Percentiles rank a stretch among this genome's conserved stretches.
Evolutionary conservation across 2,888 invertebrate species (phyloP).

Genomic region (Pachycephus smyrnensis): DNA sequence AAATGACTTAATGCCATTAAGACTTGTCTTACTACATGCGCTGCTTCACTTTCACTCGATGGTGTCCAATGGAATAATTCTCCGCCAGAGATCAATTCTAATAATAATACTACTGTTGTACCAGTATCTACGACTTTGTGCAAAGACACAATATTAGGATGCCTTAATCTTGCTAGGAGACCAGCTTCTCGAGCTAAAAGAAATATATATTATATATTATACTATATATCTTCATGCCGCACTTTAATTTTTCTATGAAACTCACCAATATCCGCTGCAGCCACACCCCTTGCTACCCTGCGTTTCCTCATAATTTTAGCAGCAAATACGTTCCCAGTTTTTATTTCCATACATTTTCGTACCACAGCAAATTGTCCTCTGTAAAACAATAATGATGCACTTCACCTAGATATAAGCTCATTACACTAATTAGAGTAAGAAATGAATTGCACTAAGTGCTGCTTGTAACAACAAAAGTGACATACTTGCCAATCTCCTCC

Average conservation of each 20-base stretch:
- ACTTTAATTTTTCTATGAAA: slow-evolving; percentile 2
- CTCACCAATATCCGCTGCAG: slow-evolving; percentile 71
- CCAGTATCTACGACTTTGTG: slow-evolving; percentile 74
- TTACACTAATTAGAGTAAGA: background rate
- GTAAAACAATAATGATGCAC: slow-evolving; percentile 37
- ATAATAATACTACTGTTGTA: slow-evolving; percentile 71
- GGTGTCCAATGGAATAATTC: slow-evolving; percentile 74
- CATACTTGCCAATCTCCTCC: slow-evolving; percentile 72
- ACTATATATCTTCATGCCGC: background rate
- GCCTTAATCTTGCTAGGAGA: slow-evolving; percentile 70
- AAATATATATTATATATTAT: background rate
- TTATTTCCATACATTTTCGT: slow-evolving; percentile 69
- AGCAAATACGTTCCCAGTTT: slow-evolving; percentile 71
- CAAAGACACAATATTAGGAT: slow-evolving; percentile 74
- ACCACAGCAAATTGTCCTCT: slow-evolving; percentile 78
- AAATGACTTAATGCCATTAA: slow-evolving; percentile 73
- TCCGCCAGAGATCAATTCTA: slow-evolving; percentile 76
- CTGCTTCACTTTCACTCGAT: slow-evolving; percentile 72
- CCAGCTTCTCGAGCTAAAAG: slow-evolving; percentile 69
- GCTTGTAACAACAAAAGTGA: slow-evolving; percentile 19
- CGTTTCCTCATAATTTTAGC: slow-evolving; percentile 76
- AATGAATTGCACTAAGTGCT: background rate
- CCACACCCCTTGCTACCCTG: slow-evolving; percentile 71
- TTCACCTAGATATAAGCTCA: background rate
- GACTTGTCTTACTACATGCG: slow-evolving; percentile 73